Evolutionary conservation across 2,797 vertebrate species (phyloP), one percentile per base, ranked within the genome.

Genomic region (Tadarida brasiliensis): DNA sequence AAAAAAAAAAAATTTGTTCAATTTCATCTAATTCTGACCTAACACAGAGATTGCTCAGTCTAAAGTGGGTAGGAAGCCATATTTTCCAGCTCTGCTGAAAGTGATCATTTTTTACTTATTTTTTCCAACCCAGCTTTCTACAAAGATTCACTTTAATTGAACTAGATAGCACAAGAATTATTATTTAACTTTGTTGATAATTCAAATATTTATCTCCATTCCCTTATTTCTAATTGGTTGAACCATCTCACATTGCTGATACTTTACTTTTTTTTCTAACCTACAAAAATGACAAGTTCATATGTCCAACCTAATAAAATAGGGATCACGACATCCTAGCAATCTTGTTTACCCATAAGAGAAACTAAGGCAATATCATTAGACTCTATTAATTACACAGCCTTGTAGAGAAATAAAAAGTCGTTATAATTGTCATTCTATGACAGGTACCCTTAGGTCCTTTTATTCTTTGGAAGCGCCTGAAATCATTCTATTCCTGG

Each of bases 401-500:
- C 3, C 33, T 35, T 78, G 44, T 78, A 33, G 11, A 87, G 49
- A 94, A 90, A 91, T 71, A n/a, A 30, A 89, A 71, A 68, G 5
- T 49, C 35, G 8, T 74, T 68, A 54, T 56, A 86, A 59, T 91
- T 76, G 73, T 24, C 54, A 76, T 17, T 90, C 63, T 70, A 67
- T 24, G 17, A 22, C 11, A 73, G 28, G 74, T 47, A n/a, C 15
- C 6, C 15, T 57, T 57, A 59, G 6, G 68, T 22, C n/a, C 51
- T 73, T 82, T 59, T 73, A 35, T 78, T 94, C 16, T 56, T 74
- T 76, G 54, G 30, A 76, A 91, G 30, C 11, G 17, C 12, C 19
- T 47, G 49, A 92, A 74, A 76, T 80, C 28, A 35, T 89, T 51
- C 35, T 93, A 16, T 73, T 93, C 65, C 84, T 68, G 71, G 35